Percentiles rank a stretch among this genome's conserved stretches.
Evolutionary conservation across 2,888 invertebrate genomes (phyloP).

Genomic region (Eugnorisma glareosa): DNA sequence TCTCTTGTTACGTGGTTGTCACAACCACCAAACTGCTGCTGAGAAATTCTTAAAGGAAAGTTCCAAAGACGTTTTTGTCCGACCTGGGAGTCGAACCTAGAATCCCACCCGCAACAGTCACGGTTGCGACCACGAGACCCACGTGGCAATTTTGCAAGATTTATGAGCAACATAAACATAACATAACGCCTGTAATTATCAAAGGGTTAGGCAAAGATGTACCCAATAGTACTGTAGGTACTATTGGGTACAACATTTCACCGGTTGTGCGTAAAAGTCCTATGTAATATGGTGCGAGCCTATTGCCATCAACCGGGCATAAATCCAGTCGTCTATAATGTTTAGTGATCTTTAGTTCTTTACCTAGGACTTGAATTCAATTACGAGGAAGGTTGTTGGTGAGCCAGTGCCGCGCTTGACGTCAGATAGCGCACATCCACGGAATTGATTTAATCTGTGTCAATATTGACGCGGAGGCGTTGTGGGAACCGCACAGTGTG

Average conservation of each 20-base stretch:
- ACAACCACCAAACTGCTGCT: not conserved
- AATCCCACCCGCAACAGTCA: not conserved
- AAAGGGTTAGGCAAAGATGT: too few relatives aligned
- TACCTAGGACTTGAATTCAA: conserved; percentile 18
- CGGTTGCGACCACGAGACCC: not conserved
- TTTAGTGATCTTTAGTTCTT: conserved; percentile 4
- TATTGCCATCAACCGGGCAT: too few relatives aligned
- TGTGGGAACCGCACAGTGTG: conserved; percentile 86
- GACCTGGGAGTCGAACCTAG: not conserved
- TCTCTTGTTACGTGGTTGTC: too few relatives aligned
- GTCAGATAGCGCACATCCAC: conserved; percentile 82
- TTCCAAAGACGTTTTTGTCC: not conserved
- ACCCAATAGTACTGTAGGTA: too few relatives aligned
- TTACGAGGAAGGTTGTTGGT: conserved; percentile 33
- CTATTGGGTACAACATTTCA: too few relatives aligned
- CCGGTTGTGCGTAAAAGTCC: too few relatives aligned
- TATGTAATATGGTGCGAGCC: too few relatives aligned
- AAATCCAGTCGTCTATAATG: not conserved
- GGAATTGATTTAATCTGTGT: conserved; percentile 88
- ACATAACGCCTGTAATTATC: too few relatives aligned
- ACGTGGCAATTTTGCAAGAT: not conserved
- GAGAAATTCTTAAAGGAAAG: not conserved
- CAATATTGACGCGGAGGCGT: conserved; percentile 86
- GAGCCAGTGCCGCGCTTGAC: conserved; percentile 58
- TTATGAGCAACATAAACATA: not conserved